These are phyloP conservation scores for Tetragonula clypearis DNA, from an alignment of 1,140 invertebrate genomes.

Conservation along the genomic window DNA sequence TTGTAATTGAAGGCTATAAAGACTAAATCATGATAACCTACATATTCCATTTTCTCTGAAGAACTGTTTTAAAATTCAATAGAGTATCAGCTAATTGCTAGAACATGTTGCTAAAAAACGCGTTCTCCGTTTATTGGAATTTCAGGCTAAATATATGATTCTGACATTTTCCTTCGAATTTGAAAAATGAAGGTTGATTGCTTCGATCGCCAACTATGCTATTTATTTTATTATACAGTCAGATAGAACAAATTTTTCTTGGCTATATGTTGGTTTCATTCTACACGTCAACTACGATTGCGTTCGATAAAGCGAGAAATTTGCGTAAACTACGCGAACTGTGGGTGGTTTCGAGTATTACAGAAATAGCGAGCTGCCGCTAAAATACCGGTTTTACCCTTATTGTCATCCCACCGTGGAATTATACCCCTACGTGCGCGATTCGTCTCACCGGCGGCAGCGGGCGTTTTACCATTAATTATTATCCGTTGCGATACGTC, in stretches of 20 bases:
- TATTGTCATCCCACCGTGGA: constrained; percentile 44
- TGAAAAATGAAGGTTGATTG: not conserved
- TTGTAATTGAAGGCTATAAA: not conserved
- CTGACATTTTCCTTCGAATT: not conserved
- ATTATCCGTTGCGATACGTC: constrained; percentile 45
- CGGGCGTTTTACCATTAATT: constrained; percentile 36
- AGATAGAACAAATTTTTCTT: too few relatives aligned
- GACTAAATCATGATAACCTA: not conserved
- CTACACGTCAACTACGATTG: not conserved
- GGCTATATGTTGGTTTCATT: not conserved
- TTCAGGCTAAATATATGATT: not conserved
- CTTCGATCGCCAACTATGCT: too few relatives aligned
- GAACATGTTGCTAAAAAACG: not conserved
- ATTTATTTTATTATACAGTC: too few relatives aligned
- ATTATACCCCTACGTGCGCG: constrained; percentile 44
- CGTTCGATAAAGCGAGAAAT: not conserved
- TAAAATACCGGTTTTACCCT: constrained; percentile 34
- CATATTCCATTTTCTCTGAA: not conserved
- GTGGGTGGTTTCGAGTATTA: constrained; percentile 25
- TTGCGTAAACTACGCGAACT: not conserved
- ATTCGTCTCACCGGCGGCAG: constrained; percentile 44
- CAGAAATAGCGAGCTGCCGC: not conserved
- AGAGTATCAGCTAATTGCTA: not conserved
- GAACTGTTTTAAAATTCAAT: not conserved
- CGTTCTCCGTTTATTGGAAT: not conserved